Conservation (phyloP, 2,888 invertebrate species). For the Papilio protenor region DNA sequence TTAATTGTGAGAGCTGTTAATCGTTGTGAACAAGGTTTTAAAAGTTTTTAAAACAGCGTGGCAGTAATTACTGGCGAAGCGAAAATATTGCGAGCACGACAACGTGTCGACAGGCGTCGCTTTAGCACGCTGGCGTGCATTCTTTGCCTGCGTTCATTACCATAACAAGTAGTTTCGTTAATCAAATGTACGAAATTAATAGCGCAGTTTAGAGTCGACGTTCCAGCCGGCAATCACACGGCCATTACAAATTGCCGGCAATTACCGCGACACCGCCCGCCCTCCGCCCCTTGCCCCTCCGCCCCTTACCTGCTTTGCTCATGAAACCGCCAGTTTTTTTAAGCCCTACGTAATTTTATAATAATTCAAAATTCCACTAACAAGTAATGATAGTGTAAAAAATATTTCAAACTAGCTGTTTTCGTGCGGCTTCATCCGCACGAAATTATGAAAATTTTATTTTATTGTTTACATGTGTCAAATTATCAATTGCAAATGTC, state of each 20-base stretch:
- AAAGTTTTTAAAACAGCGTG: conserved; percentile 58
- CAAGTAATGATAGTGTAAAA: not conserved
- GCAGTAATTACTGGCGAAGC: conserved; percentile 73
- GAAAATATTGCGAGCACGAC: conserved; percentile 78
- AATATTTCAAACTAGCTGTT: too few species aligned
- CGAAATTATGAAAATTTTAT: too few species aligned
- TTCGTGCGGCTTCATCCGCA: too few species aligned
- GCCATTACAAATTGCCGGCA: conserved; percentile 81
- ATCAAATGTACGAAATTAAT: conserved; percentile 85
- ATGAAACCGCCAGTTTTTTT: conserved; percentile 58
- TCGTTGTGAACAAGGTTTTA: conserved; percentile 62
- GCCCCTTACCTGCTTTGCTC: conserved; percentile 62
- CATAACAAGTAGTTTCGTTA: conserved; percentile 84
- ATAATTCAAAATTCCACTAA: conserved; percentile 50
- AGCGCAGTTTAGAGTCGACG: conserved; percentile 81
- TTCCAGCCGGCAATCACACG: conserved; percentile 81
- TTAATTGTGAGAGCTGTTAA: conserved; percentile 43
- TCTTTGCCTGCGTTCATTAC: conserved; percentile 81
- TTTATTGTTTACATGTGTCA: too few species aligned
- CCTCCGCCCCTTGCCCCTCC: conserved; percentile 55
- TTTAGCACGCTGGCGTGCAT: conserved; percentile 80
- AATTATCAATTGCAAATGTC: too few species aligned
- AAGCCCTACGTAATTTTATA: conserved; percentile 59
- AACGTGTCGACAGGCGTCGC: conserved; percentile 79
- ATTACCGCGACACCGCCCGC: conserved; percentile 75